Evolutionary conservation across 2,113 vertebrate genomes (phyloP), one percentile per base, ranked within the genome.

Genomic region (Pelmatolapia mariae): DNA sequence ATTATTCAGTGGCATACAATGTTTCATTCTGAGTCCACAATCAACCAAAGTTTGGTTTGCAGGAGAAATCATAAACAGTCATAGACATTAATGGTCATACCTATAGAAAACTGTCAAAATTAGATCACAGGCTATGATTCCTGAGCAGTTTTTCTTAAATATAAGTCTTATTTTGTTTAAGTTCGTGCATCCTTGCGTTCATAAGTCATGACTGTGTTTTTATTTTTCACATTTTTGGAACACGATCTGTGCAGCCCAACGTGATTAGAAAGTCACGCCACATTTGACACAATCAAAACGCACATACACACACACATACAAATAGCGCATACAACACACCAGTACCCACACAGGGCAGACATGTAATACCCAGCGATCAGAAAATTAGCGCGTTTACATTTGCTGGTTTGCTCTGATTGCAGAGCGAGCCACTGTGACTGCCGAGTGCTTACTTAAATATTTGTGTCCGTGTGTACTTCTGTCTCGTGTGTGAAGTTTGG

Each of bases 191-290:
- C 16, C 24, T 15, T 38, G 43, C 57, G 2, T 24, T 71, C 66
- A 43, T 16, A 43, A 45, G 1, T 71, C n/a, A 6, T 24, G 11
- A 71, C 66, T 88, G 29, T 80, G 40, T 73, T 86, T 38, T 84
- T 40, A 56, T 83, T 43, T 45, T 33, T 29, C 11, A 71, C 22
- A 31, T 10, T 79, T 83, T 45, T 45, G n/a, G 54, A 86, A 63
- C 38, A 82, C 76, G 52, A 57, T 26, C 38, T 50, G 80, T 86
- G 57, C 68, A 84, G 63, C 26, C 24, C 76, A 29, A 81, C 15
- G 47, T 84, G 88, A 91, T 92, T 84, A 86, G 56, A 85, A 88
- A 90, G 89, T 91, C 87, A 92, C 16, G 57, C 40, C 54, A 53
- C 82, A 90, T 91, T 87, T 90, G 82, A 87, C 63, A 76, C 83